A percentile compares a stretch with the other conserved stretches of the same genome.
Conservation (phyloP, 2,113 vertebrate species). For the Thamnaconus septentrionalis region DNA sequence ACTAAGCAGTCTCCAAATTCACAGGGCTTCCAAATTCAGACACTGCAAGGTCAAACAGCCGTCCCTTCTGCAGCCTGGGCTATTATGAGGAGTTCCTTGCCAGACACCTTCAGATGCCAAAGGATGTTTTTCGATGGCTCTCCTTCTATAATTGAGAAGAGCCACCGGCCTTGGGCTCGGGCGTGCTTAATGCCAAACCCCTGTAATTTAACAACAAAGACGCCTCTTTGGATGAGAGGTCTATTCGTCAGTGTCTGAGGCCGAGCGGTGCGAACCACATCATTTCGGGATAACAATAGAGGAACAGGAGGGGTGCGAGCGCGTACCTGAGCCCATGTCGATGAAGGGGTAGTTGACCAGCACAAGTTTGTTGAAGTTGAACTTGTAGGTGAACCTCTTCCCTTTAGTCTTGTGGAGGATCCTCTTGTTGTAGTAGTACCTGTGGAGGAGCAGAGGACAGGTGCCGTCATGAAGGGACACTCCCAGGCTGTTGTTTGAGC, state of each 20-base stretch:
- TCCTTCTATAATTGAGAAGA: neutral
- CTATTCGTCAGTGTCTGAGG: neutral
- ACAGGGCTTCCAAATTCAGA: too few relatives aligned
- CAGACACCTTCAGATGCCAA: neutral
- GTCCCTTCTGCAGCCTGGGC: too few relatives aligned
- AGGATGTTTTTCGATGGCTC: neutral
- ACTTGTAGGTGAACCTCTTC: conserved; percentile 94
- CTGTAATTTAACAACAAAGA: neutral
- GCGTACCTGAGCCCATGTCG: conserved; percentile 81
- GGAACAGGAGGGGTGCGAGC: neutral
- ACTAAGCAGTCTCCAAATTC: too few relatives aligned
- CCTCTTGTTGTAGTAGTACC: conserved; percentile 93
- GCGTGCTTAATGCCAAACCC: too few relatives aligned
- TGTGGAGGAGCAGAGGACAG: conserved; percentile 39
- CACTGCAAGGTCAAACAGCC: too few relatives aligned
- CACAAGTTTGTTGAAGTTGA: conserved; percentile 94
- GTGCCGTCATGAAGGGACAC: too few relatives aligned
- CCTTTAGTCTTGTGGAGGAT: conserved; percentile 94
- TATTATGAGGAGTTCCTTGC: too few relatives aligned
- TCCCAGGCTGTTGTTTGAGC: too few relatives aligned
- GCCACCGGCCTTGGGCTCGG: too few relatives aligned
- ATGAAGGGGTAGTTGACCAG: conserved; percentile 93
- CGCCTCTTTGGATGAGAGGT: too few relatives aligned
- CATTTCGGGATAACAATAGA: neutral
- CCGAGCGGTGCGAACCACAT: neutral